Conservation (phyloP, 2,113 vertebrate species). For the Danionella cerebrum region DNA sequence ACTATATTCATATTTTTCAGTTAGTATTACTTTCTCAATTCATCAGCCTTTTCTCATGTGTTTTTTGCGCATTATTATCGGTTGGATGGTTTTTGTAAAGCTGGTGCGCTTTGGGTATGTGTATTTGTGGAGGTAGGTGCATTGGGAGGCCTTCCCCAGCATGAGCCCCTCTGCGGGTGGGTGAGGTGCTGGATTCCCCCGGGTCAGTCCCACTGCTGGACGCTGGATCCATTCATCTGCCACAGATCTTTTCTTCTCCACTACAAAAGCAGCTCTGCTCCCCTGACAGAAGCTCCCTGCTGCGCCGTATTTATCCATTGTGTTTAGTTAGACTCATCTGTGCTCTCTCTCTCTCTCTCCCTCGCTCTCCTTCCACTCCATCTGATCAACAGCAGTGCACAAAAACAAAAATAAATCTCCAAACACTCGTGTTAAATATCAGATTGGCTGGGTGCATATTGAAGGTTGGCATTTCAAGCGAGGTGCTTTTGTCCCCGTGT, state of each 20-base stretch:
- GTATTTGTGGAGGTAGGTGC: slow-evolving; percentile 63
- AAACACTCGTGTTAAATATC: slow-evolving; percentile 56
- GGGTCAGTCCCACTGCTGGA: slow-evolving; percentile 68
- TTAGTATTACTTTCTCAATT: no score
- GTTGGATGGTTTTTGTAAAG: neutral
- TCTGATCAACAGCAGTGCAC: slow-evolving; percentile 45
- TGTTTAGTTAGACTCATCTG: slow-evolving; percentile 51
- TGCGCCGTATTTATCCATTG: slow-evolving; percentile 64
- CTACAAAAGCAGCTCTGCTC: slow-evolving; percentile 77
- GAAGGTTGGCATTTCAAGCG: slow-evolving; percentile 45
- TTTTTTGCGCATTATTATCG: no score
- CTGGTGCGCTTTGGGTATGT: slow-evolving; percentile 46
- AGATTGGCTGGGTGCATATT: slow-evolving; percentile 38
- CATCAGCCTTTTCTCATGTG: no score
- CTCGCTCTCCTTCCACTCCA: neutral
- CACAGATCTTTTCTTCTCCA: slow-evolving; percentile 79
- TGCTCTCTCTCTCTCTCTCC: slow-evolving; percentile 15
- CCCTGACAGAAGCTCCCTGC: slow-evolving; percentile 65
- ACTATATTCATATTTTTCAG: no score
- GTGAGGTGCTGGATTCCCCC: slow-evolving; percentile 63
- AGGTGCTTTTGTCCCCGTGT: slow-evolving; percentile 24
- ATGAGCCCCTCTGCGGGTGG: slow-evolving; percentile 7
- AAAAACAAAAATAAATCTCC: slow-evolving; percentile 42
- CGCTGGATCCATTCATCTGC: slow-evolving; percentile 80
- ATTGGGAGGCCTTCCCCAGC: neutral